Evolutionary conservation across 2,888 invertebrate species (phyloP).

Genomic region (Sesamia inferens): DNA sequence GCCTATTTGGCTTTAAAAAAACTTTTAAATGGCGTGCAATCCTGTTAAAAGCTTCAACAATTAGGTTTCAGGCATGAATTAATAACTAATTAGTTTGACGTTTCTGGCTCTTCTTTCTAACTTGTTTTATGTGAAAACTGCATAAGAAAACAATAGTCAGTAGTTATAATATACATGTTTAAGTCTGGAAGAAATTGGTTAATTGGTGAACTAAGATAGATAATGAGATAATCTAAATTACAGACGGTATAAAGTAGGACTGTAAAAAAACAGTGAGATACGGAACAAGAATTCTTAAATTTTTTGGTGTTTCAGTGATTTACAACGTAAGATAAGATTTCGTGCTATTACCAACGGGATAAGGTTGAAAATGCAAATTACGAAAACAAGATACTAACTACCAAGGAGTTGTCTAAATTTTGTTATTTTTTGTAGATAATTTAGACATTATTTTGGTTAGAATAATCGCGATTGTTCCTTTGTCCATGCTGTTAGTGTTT

Average conservation of each 20-base stretch:
- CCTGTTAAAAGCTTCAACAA: not conserved
- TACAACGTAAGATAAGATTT: not conserved
- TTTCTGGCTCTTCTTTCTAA: not conserved
- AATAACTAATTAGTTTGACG: no score
- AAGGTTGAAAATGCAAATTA: not conserved
- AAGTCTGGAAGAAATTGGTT: not conserved
- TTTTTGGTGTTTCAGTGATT: not conserved
- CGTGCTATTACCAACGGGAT: not conserved
- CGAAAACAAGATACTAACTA: no score
- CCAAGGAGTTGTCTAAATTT: no score
- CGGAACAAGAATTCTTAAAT: not conserved
- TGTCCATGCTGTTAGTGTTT: no score
- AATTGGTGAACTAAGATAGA: not conserved
- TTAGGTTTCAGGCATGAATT: no score
- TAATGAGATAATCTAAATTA: not conserved
- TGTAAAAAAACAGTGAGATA: not conserved
- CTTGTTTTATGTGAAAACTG: not conserved
- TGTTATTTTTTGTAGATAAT: not conserved
- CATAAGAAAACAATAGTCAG: not conserved
- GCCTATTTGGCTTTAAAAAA: not conserved
- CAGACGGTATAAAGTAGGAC: not conserved
- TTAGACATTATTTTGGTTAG: not conserved
- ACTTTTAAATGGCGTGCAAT: not conserved
- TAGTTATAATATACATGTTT: not conserved
- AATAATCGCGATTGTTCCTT: not conserved